Evolutionary conservation across 2,113 vertebrate genomes (phyloP).

Genomic region (Micronisus gabar): DNA sequence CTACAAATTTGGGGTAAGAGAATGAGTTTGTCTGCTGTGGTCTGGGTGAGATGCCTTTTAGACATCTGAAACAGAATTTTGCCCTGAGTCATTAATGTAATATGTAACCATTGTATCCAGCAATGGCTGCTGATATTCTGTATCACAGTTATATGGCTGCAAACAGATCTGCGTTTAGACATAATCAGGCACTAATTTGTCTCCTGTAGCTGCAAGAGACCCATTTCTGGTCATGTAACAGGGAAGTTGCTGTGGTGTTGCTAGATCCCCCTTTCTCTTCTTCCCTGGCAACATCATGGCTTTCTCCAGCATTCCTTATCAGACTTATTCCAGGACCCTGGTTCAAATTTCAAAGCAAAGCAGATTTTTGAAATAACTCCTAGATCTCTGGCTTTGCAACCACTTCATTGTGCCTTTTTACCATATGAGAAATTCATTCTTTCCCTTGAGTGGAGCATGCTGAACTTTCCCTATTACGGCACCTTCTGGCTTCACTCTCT

Average conservation of each 20-base stretch:
- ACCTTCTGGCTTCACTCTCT: conserved; percentile 2
- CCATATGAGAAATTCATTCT: background rate
- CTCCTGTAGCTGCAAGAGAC: background rate
- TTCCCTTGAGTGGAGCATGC: background rate
- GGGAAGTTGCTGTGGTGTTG: background rate
- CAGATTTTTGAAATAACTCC: background rate
- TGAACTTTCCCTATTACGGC: background rate
- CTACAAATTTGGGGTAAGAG: background rate
- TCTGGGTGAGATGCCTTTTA: background rate
- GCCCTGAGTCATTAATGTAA: background rate
- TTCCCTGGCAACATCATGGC: background rate
- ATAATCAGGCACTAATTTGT: background rate
- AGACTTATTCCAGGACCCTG: background rate
- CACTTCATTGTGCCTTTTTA: background rate
- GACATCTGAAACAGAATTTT: background rate
- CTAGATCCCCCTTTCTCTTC: background rate
- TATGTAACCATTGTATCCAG: background rate
- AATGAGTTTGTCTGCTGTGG: background rate
- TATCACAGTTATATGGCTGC: background rate
- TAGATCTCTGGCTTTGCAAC: background rate
- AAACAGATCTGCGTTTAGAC: background rate
- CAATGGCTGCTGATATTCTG: background rate
- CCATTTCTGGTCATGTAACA: background rate
- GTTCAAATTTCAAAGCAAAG: background rate
- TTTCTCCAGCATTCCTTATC: background rate